These are phyloP conservation scores for Liposcelis brunnea DNA, from an alignment of 2,888 invertebrate genomes.

Conservation along the genomic window DNA sequence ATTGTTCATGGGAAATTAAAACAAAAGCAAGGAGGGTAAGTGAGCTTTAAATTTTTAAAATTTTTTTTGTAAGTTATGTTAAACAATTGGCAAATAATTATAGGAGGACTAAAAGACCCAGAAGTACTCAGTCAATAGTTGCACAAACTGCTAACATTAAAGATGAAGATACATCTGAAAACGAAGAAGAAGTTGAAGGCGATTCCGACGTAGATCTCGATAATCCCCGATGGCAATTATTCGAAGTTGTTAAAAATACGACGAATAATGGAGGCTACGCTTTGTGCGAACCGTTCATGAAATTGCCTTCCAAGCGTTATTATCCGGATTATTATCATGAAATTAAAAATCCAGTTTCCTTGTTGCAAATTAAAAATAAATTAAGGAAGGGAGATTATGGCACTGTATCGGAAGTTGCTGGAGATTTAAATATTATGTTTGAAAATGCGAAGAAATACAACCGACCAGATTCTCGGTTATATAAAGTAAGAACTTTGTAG, in stretches of 20 bases:
- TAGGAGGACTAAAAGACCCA: slow-evolving; percentile 24
- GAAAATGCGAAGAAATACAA: slow-evolving; percentile 91
- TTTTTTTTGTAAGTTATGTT: no score
- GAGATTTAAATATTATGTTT: slow-evolving; percentile 90
- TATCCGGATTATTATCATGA: slow-evolving; percentile 97
- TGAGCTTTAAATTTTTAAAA: not conserved
- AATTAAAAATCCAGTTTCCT: slow-evolving; percentile 87
- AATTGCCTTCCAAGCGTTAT: slow-evolving; percentile 72
- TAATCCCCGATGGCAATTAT: slow-evolving; percentile 80
- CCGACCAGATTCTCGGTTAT: slow-evolving; percentile 58
- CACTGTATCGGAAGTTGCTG: slow-evolving; percentile 73
- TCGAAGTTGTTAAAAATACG: slow-evolving; percentile 59
- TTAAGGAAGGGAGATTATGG: slow-evolving; percentile 67
- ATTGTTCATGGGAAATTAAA: slow-evolving; percentile 48
- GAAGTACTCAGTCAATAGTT: slow-evolving; percentile 34
- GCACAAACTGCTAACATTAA: slow-evolving; percentile 40
- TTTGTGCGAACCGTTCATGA: slow-evolving; percentile 86
- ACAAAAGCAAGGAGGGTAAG: slow-evolving; percentile 18
- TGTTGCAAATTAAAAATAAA: slow-evolving; percentile 77
- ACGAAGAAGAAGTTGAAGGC: slow-evolving; percentile 41
- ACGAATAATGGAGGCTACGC: slow-evolving; percentile 46
- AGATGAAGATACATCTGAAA: slow-evolving; percentile 43
- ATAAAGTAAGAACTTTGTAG: slow-evolving; percentile 47
- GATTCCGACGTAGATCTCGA: slow-evolving; percentile 35
- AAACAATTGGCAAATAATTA: no score